These are phyloP conservation scores for Artemia sp. DNA, from an alignment of 2,888 invertebrate genomes.

Conservation along the genomic window DNA sequence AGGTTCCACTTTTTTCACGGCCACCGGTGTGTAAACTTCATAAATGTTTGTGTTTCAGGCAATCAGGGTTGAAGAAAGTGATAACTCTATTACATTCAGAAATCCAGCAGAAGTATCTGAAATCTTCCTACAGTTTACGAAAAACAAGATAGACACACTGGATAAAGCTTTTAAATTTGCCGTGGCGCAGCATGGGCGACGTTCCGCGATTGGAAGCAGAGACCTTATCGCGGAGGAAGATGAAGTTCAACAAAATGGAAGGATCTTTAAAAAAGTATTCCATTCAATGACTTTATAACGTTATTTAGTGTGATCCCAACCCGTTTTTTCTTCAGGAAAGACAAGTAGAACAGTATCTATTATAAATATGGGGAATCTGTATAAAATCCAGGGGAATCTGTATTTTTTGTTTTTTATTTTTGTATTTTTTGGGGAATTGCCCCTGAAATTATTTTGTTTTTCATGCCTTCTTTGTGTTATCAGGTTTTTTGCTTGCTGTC, in stretches of 20 bases:
- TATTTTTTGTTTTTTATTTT: neutral
- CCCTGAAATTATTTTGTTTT: neutral
- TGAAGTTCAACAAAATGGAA: slow-evolving; percentile 80
- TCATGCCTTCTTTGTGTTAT: neutral
- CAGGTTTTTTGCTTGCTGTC: neutral
- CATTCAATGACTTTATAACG: neutral
- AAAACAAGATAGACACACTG: slow-evolving; percentile 60
- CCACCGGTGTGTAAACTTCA: too few relatives aligned
- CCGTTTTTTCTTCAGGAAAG: slow-evolving; percentile 26
- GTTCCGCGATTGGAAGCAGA: slow-evolving; percentile 70
- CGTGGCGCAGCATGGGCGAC: slow-evolving; percentile 50
- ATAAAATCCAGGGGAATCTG: neutral
- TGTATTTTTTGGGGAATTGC: too few relatives aligned
- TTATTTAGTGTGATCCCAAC: slow-evolving; percentile 24
- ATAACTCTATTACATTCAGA: slow-evolving; percentile 50
- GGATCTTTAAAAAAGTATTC: slow-evolving; percentile 77
- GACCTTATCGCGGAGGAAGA: slow-evolving; percentile 81
- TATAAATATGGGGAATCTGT: neutral
- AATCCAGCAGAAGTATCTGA: slow-evolving; percentile 50
- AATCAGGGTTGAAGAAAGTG: slow-evolving; percentile 46
- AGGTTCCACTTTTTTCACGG: too few relatives aligned
- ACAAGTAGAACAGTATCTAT: too few relatives aligned
- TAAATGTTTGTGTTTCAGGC: slow-evolving; percentile 39
- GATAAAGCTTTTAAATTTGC: slow-evolving; percentile 67
- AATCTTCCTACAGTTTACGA: slow-evolving; percentile 52